Base-by-base conservation (phyloP, 2,113 vertebrate genomes). In the Recurvirostra avosetta region DNA sequence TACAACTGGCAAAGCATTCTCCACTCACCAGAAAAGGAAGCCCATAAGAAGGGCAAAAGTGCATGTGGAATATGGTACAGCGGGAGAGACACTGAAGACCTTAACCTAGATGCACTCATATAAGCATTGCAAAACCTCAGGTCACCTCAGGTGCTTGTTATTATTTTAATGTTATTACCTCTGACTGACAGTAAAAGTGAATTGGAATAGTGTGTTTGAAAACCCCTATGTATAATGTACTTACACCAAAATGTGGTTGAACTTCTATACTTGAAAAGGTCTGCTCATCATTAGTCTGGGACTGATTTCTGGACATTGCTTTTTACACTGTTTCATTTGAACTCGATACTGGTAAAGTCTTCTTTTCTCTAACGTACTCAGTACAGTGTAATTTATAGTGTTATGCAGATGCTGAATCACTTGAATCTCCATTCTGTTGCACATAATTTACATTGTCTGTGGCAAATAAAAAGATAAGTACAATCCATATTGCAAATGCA, bases 381-480 rank as follows among this genome's bases (percentile, higher is more conserved):
- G 63, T 91, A 61, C 12, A 56, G n/a, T 65, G 40, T 97, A 96
- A 97, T 98, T 98, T 97, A 97, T 95, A 74, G 94, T 85, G 80
- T 90, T 78, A 59, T 91, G 83, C 93, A 98, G 95, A 98, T 97
- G 97, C 66, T 97, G 92, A 93, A 96, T 95, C 95, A 96, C 98
- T 97, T 94, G 93, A 91, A 97, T 97, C 58, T 92, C 88, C 78
- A 47, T 97, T 97, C 93, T 97, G 95, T 96, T 97, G 81, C 91
- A 96, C 94, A 97, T 97, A 97, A 98, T 98, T 98, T 98, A 97
- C 76, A 93, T 90, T 97, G 96, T 96, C 96, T 96, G 93, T 90
- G 78, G 94, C 88, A 97, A 98, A 98, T 98, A 98, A 98, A 98
- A 98, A 98, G 96, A 96, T 97, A 98, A 98, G 98, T 98, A 96